Evolutionary conservation across 2,797 vertebrate species (phyloP).

Genomic region (Alectoris magna): DNA sequence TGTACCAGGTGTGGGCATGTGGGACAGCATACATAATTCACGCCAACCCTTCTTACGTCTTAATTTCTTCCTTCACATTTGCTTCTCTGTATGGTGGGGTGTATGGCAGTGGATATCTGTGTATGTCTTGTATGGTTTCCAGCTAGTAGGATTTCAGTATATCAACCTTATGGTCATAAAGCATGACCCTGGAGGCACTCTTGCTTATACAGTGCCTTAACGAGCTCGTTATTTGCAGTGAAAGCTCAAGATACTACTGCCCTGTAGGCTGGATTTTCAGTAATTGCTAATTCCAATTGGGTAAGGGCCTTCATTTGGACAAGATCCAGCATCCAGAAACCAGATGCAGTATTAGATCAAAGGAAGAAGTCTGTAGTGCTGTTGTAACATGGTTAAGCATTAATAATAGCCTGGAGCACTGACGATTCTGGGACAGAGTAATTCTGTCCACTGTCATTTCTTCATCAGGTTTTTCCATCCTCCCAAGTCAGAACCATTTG

Average conservation of each 20-base stretch:
- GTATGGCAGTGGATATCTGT: neutral
- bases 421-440: neutral
- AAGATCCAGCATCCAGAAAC: neutral
- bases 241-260: neutral
- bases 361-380: neutral
- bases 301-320: neutral
- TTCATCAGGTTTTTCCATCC: neutral
- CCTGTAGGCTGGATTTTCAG: neutral
- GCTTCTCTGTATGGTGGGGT: neutral
- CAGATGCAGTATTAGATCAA: neutral
- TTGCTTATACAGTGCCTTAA: neutral
- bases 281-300: neutral
- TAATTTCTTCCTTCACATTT: neutral
- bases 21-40: neutral
- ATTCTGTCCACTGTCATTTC: neutral
- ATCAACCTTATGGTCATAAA: neutral
- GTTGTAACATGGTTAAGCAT: neutral
- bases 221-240: neutral
- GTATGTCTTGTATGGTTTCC: neutral
- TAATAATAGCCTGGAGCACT: neutral
- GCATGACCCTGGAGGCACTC: neutral
- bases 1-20: neutral
- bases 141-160: neutral
- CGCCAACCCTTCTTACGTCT: fast-evolving
- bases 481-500: neutral